Base-by-base conservation (phyloP, 2,797 vertebrate genomes). In the Brachyrhaphis roseni region DNA sequence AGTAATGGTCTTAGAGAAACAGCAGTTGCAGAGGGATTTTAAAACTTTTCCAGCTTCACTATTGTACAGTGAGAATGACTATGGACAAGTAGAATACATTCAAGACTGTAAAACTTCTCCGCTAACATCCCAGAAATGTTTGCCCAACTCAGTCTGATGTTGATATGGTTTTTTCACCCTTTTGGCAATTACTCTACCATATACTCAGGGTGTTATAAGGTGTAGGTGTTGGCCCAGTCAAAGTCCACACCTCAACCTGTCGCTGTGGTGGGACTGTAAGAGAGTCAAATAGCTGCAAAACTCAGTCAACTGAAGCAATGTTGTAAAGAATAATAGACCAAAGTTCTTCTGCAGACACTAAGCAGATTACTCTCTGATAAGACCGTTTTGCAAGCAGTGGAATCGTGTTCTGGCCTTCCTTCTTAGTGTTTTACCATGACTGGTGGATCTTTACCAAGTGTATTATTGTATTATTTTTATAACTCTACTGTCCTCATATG, bases 161-260 rank as follows among this genome's bases (percentile, higher is more conserved):
- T 66, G 62, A 18, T 28, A 39, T 53, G 49, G 20, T 26, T 10
- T 8, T 53, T 23, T 20, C 26, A 2, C 13, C 68, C 23, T 43
- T 11, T 34, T n/a, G 41, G 26, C 68, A 39, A 41, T 41, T 68
- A 41, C 20, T 68, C 18, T 4, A 39, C 64, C 64, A 39, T 3
- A n/a, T 43, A 45, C 68, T 68, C 3, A n/a, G 11, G 4, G 3
- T 39, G 34, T 26, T 26, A 23, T 12, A 41, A 26, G 64, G 23
- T n/a, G 39, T 70, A 43, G 66, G 66, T 70, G 66, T 71, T 71
- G 68, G 41, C 2, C 5, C 68, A 71, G 41, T 71, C 68, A 71
- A 71, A 43, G 68, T 71, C 68, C 39, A 71, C 41, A 43, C 68
- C 68, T 71, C 5, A 7, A n/a, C 68, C 39, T 16, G 26, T n/a